Conservation (phyloP, 2,113 vertebrate genomes). For the Polyodon spathula region DNA sequence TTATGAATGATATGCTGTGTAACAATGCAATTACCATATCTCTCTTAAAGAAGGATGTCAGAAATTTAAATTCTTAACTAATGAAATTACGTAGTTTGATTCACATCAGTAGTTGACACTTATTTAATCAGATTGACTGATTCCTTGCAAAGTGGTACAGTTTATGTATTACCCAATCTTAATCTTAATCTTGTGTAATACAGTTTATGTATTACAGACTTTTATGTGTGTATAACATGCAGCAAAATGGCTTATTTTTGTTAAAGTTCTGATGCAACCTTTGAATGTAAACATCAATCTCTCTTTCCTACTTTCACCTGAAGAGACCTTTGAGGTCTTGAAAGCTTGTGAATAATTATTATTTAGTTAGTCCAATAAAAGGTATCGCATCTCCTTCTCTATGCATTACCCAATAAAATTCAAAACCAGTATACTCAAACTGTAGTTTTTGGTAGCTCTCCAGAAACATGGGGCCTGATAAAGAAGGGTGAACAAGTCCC, state of each 20-base stretch:
- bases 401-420: constrained; percentile 16
- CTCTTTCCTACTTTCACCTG: too few relatives aligned
- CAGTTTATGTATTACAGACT: too few relatives aligned
- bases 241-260: too few relatives aligned
- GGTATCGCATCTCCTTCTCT: too few relatives aligned
- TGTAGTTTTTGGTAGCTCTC: constrained; percentile 27
- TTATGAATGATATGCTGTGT: constrained; percentile 18
- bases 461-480: constrained; percentile 24
- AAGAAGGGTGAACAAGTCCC: constrained; percentile 18
- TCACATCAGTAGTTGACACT: constrained; percentile 29
- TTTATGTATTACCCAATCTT: constrained; percentile 7
- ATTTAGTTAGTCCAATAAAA: too few relatives aligned
- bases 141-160: constrained; percentile 12
- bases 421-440: constrained; percentile 13
- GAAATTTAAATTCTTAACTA: constrained; percentile 20
- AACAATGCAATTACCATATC: constrained; percentile 8
- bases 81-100: constrained; percentile 21
- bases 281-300: too few relatives aligned
- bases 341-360: too few relatives aligned
- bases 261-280: too few relatives aligned
- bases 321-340: too few relatives aligned
- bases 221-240: too few relatives aligned
- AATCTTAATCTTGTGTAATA: too few relatives aligned
- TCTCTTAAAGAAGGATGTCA: constrained; percentile 16
- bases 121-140: constrained; percentile 18